These are phyloP conservation scores for Bemisia tabaci DNA, from an alignment of 1,140 invertebrate species.

Conservation along the genomic window DNA sequence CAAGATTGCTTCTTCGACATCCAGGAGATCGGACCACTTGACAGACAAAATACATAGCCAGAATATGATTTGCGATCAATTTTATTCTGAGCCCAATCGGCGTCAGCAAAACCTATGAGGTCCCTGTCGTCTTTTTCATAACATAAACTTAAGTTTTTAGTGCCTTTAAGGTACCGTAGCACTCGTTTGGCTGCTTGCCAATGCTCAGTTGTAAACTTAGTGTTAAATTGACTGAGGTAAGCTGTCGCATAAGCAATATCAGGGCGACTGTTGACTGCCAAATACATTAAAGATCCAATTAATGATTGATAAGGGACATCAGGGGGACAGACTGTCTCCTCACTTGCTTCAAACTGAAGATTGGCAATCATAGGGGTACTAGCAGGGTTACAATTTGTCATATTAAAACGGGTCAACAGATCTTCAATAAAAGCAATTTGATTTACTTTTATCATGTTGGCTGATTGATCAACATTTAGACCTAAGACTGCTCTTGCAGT, in stretches of 20 bases:
- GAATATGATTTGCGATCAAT: slow-evolving; percentile 22
- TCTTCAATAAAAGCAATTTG: no score
- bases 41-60: slow-evolving; percentile 25
- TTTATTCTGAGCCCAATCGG: slow-evolving; percentile 26
- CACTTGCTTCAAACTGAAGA: slow-evolving; percentile 12
- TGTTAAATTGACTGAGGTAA: slow-evolving; percentile 15
- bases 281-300: no score
- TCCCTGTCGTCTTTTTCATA: slow-evolving; percentile 3
- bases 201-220: slow-evolving; percentile 8
- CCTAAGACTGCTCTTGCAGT: slow-evolving; percentile 22
- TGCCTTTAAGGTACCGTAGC: slow-evolving; percentile 27
- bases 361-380: slow-evolving; percentile 20
- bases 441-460: slow-evolving; percentile 14
- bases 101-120: slow-evolving; percentile 23
- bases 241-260: slow-evolving; percentile 28
- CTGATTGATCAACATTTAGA: slow-evolving; percentile 22
- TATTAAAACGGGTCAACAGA: slow-evolving; percentile 23
- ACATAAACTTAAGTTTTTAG: slow-evolving; percentile 17
- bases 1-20: slow-evolving; percentile 13
- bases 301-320: slow-evolving; percentile 26
- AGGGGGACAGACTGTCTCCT: slow-evolving; percentile 17
- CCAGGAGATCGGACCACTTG: slow-evolving; percentile 24
- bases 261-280: slow-evolving; percentile 26
- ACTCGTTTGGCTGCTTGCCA: slow-evolving; percentile 21
- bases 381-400: slow-evolving; percentile 21